Conservation (phyloP, 2,888 invertebrate species). For the Ceratothoa steindachneri region DNA sequence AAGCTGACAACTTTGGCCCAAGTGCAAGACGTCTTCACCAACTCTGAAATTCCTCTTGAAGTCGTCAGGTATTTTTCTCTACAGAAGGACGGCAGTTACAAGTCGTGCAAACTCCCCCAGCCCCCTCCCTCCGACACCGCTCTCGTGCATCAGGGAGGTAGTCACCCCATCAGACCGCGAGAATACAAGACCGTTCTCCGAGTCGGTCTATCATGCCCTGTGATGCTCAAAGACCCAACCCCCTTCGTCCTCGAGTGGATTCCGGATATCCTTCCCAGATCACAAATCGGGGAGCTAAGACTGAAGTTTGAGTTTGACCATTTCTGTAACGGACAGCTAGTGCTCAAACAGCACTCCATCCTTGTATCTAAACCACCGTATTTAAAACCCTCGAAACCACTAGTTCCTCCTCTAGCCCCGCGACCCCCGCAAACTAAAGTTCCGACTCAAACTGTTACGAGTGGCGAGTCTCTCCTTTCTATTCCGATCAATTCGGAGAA, state of each 20-base stretch:
- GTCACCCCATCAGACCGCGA: slow-evolving; percentile 58
- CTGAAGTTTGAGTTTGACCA: slow-evolving; percentile 69
- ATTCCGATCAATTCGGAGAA: slow-evolving; percentile 6
- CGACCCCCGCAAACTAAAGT: neutral
- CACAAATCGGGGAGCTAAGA: slow-evolving; percentile 67
- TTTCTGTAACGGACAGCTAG: slow-evolving; percentile 58
- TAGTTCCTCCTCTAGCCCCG: neutral
- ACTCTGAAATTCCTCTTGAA: slow-evolving; percentile 62
- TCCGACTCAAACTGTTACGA: neutral
- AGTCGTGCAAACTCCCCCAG: slow-evolving; percentile 44
- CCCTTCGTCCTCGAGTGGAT: slow-evolving; percentile 73
- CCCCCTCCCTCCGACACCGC: slow-evolving; percentile 54
- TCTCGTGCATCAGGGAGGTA: slow-evolving; percentile 52
- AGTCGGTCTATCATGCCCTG: slow-evolving; percentile 58
- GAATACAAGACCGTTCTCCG: slow-evolving; percentile 63
- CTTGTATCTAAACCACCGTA: neutral
- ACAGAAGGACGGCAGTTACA: slow-evolving; percentile 47
- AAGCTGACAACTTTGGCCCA: slow-evolving; percentile 67
- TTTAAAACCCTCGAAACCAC: neutral
- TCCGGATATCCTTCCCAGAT: slow-evolving; percentile 65
- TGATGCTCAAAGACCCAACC: slow-evolving; percentile 60
- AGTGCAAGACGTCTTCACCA: slow-evolving; percentile 70
- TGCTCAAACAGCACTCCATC: neutral
- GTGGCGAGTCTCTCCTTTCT: neutral
- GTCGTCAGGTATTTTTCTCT: slow-evolving; percentile 58